phyloP scores from a whole-genome alignment of 23 tunicate species.

The Corella eumyota region DNA sequence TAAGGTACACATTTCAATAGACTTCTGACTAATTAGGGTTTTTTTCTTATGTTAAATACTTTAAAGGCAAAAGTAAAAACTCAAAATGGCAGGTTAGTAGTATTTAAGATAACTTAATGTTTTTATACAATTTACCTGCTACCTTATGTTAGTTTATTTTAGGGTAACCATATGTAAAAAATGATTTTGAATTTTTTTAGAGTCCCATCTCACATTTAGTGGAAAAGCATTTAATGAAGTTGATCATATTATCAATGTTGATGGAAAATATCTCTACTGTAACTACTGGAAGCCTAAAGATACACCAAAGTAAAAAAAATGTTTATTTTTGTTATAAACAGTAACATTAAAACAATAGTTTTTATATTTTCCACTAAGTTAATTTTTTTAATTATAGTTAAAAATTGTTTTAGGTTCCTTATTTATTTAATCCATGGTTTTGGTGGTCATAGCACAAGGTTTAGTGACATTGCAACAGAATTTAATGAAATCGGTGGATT shows the following conservation, averaged over 20 bases:
- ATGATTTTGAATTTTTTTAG: background rate
- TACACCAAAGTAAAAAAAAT: slow-evolving; percentile 18
- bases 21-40: too few relatives aligned
- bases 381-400: background rate
- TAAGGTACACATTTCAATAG: too few relatives aligned
- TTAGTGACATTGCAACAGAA: slow-evolving; percentile 34
- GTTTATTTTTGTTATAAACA: background rate
- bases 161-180: background rate
- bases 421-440: slow-evolving; percentile 54
- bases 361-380: background rate
- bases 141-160: background rate
- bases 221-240: slow-evolving; percentile 46
- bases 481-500: slow-evolving; percentile 40
- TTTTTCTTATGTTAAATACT: too few relatives aligned
- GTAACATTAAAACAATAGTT: background rate
- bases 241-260: slow-evolving; percentile 38
- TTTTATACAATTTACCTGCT: background rate
- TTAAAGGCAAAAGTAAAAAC: too few relatives aligned
- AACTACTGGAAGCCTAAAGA: slow-evolving; percentile 51
- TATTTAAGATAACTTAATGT: background rate
- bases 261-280: slow-evolving; percentile 40
- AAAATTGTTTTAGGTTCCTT: slow-evolving; percentile 25
- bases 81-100: too few relatives aligned
- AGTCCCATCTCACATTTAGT: slow-evolving; percentile 34
- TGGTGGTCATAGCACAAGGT: slow-evolving; percentile 69